Evolutionary conservation across 1,140 invertebrate species (phyloP).

Genomic region (Armadillidium nasatum): DNA sequence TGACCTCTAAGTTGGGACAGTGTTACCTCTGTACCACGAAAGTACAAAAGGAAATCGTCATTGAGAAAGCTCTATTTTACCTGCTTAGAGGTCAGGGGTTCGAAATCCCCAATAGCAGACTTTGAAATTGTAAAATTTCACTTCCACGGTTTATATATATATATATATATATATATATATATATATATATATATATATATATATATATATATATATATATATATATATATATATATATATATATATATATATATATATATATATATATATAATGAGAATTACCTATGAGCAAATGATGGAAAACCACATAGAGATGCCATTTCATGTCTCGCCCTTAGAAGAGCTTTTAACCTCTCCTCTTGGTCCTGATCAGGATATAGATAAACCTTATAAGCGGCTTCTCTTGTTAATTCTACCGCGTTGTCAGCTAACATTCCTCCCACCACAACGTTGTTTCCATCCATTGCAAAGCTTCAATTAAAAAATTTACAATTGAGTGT

Average conservation of each 20-base stretch:
- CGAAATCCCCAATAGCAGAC: no score
- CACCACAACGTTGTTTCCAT: conserved; percentile 68
- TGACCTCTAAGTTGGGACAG: no score
- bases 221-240: no score
- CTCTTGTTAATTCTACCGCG: conserved; percentile 68
- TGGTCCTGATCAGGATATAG: conserved; percentile 73
- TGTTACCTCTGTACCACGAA: no score
- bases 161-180: no score
- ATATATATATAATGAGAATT: conserved; percentile 17
- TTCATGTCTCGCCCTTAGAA: conserved; percentile 67
- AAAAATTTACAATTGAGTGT: neutral
- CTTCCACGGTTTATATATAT: no score
- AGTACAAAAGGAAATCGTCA: no score
- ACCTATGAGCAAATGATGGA: conserved; percentile 77
- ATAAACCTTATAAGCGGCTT: conserved; percentile 83
- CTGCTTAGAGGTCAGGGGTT: no score
- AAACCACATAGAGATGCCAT: conserved; percentile 84
- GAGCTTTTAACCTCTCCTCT: conserved; percentile 65
- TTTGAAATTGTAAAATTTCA: no score
- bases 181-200: no score
- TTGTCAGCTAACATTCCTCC: conserved; percentile 66
- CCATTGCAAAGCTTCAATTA: conserved; percentile 61
- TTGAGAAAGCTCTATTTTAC: no score
- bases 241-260: conserved; percentile 1
- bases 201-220: no score